Evolutionary conservation across 2,797 vertebrate species (phyloP).

Genomic region (Sebastes melanostomus): DNA sequence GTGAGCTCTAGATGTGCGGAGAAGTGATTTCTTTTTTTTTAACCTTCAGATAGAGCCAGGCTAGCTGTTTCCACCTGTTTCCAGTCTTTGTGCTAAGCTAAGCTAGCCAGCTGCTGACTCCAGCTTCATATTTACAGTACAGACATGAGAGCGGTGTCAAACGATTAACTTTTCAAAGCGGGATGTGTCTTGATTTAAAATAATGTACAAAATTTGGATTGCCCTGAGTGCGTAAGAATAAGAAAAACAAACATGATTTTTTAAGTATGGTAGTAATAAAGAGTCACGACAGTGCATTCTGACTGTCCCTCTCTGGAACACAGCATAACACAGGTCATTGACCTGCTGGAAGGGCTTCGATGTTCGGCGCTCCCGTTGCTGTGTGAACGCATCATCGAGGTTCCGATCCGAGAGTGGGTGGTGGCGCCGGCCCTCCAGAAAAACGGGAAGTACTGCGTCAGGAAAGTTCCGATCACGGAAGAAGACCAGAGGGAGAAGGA

Average conservation of each 20-base stretch:
- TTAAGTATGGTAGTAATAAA: neutral
- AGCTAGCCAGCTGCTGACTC: neutral
- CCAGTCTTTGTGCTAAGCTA: neutral
- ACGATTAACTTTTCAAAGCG: neutral
- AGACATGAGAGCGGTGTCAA: neutral
- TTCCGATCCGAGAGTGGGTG: conserved; percentile 87
- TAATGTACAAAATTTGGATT: neutral
- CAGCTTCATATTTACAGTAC: no score
- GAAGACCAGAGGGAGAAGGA: conserved; percentile 44
- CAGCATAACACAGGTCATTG: conserved; percentile 92
- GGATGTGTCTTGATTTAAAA: neutral
- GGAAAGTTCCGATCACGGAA: conserved; percentile 53
- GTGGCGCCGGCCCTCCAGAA: conserved; percentile 85
- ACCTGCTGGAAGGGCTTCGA: conserved; percentile 87
- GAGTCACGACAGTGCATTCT: neutral
- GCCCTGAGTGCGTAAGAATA: neutral
- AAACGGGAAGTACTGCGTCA: conserved; percentile 73
- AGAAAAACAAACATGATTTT: neutral
- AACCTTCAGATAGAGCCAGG: neutral
- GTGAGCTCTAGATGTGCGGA: no score
- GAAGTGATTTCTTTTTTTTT: neutral
- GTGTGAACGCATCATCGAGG: conserved; percentile 88
- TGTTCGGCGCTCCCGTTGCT: conserved; percentile 79
- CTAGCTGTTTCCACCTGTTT: neutral
- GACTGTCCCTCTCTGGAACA: neutral